Evolutionary conservation across 1,140 invertebrate species (phyloP).

Genomic region (Drosophila setifemur): DNA sequence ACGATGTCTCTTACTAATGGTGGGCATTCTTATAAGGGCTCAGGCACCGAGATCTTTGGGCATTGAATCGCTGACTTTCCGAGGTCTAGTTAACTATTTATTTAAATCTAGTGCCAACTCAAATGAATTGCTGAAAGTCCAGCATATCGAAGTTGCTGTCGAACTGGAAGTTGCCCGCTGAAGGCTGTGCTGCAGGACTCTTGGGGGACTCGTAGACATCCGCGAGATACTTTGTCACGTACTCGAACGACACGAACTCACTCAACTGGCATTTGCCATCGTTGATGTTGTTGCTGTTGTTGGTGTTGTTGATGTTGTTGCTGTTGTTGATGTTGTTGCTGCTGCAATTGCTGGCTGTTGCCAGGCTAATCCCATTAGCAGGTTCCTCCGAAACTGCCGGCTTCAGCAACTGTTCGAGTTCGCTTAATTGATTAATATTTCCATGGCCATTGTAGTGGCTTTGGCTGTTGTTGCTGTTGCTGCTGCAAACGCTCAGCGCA

Average conservation of each 20-base stretch:
- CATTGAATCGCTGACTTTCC: conserved; percentile 32
- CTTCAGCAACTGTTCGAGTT: conserved; percentile 68
- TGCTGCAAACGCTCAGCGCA: conserved; percentile 60
- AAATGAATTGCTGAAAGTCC: conserved; percentile 76
- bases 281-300: not conserved
- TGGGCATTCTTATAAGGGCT: conserved; percentile 36
- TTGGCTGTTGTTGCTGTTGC: conserved; percentile 31
- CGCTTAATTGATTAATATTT: conserved; percentile 74
- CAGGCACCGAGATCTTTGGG: conserved; percentile 71
- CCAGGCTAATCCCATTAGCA: conserved; percentile 36
- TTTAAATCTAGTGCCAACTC: not conserved
- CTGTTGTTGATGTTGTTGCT: conserved; percentile 8
- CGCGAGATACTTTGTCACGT: conserved; percentile 77
- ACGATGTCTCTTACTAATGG: conserved; percentile 31
- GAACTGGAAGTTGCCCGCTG: conserved; percentile 41
- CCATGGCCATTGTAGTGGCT: conserved; percentile 33
- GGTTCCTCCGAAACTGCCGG: conserved; percentile 14
- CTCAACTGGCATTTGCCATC: conserved; percentile 48
- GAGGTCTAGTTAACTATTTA: conserved; percentile 7
- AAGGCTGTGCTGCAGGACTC: conserved; percentile 17
- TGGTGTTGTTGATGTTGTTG: not conserved
- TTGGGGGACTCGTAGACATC: conserved; percentile 61
- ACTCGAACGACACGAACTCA: conserved; percentile 81
- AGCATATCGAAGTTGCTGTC: conserved; percentile 72
- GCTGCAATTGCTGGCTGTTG: conserved; percentile 11